Percentiles rank a stretch among this genome's conserved stretches.
phyloP scores from a whole-genome alignment of 2,113 vertebrate species.

The Sitta europaea region DNA sequence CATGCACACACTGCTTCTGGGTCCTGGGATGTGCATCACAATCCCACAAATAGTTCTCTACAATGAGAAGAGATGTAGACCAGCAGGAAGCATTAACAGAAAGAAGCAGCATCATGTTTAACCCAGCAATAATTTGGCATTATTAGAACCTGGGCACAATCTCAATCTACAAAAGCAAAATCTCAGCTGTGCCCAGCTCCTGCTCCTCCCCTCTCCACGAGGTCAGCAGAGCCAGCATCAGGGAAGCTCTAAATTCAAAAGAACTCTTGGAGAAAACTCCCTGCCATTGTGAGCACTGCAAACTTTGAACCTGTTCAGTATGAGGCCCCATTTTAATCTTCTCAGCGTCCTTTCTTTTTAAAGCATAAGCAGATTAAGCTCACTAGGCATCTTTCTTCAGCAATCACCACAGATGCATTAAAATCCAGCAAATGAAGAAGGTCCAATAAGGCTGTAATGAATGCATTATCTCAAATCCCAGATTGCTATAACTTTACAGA shows the following conservation, averaged over 20 bases:
- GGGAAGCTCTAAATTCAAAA: rapidly evolving
- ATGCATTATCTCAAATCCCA: slow-evolving; percentile 36
- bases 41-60: background rate
- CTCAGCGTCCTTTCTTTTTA: slow-evolving; percentile 15
- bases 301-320: background rate
- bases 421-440: slow-evolving; percentile 12
- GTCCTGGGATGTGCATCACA: background rate
- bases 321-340: background rate
- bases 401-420: background rate
- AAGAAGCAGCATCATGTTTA: background rate
- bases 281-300: background rate
- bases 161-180: background rate
- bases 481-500: slow-evolving; percentile 13
- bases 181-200: background rate
- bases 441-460: background rate
- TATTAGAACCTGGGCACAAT: background rate
- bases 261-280: background rate
- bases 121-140: background rate
- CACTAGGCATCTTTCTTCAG: background rate
- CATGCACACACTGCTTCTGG: background rate
- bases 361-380: slow-evolving; percentile 25
- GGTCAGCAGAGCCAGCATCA: background rate
- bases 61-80: background rate
- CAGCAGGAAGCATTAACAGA: background rate
- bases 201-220: background rate